phyloP scores from a whole-genome alignment of 2,113 vertebrate genomes.

The Hippoglossus stenolepis region DNA sequence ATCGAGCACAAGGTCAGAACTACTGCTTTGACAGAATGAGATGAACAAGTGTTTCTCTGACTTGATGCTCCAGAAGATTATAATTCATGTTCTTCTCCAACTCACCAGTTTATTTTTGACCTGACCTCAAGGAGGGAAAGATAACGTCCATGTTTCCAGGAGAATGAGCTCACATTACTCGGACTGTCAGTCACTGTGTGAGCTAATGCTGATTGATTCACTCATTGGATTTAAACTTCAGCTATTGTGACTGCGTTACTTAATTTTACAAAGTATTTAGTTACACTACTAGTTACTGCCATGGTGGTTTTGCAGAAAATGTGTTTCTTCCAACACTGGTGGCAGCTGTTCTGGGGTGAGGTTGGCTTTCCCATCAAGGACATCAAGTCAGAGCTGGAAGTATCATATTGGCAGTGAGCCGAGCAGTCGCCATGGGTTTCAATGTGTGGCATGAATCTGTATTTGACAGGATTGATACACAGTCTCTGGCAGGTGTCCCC shows the following conservation, averaged over 20 bases:
- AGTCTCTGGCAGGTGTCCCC: not conserved
- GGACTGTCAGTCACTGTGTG: not conserved
- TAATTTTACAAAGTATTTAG: too few relatives aligned
- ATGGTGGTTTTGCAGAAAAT: too few relatives aligned
- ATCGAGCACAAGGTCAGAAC: not conserved
- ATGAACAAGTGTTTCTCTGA: not conserved
- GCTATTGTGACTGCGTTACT: too few relatives aligned
- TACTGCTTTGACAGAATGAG: too few relatives aligned
- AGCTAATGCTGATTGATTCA: not conserved
- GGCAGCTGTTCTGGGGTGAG: not conserved
- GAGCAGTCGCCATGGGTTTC: not conserved
- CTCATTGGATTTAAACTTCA: not conserved
- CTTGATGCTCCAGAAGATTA: not conserved
- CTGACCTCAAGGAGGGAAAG: not conserved
- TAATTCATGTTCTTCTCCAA: not conserved
- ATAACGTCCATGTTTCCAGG: not conserved
- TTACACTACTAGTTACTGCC: too few relatives aligned
- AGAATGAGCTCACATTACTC: not conserved
- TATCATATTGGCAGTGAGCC: slow-evolving; percentile 1
- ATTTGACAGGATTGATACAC: slow-evolving; percentile 6
- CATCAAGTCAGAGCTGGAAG: slow-evolving; percentile 23
- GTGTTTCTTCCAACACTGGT: not conserved
- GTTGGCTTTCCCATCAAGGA: slow-evolving; percentile 7
- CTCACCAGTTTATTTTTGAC: not conserved
- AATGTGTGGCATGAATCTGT: not conserved